Base-by-base conservation (phyloP, 2,797 vertebrate genomes). In the Otolemur crassicaudatus region DNA sequence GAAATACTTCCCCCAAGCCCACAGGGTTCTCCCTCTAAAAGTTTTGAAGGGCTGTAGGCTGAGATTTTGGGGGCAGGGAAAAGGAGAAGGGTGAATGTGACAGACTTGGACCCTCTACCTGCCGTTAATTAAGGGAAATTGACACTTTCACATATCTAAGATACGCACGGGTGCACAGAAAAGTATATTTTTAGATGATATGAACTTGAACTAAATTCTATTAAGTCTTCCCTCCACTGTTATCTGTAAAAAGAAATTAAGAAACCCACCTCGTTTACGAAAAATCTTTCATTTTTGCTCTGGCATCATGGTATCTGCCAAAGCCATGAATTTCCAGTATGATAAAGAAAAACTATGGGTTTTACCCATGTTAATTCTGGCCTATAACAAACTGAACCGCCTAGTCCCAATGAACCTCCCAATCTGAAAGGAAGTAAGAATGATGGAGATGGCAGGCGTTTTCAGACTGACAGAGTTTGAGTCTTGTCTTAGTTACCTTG, bases 1-100 rank as follows among this genome's bases (percentile, higher is more conserved):
- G 70, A 91, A 94, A 84, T 89, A 90, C 95, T 70, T 79, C 92
- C 95, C 34, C 2, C 20, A 94, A 95, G 95, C 97, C 96, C 73
- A 72, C n/a, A 73, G n/a, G 0, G 10, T 20, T 88, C 61, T 60
- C 83, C 58, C n/a, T 94, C 10, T 53, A 69, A 90, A 91, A 12
- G 49, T 60, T 89, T 29, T 53, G 72, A 79, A 63, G 82, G 72
- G 14, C 20, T 63, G 20, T 37, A 13, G 10, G 63, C 20, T n/a
- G 61, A 31, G 46, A 63, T 86, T 7, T 93, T 67, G 60, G 31
- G 17, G n/a, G 29, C 76, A 13, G 10, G 60, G 34, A 86, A 43
- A 31, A 73, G 58, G 79, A 94, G 40, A 46, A 20, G 16, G 81
- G 79, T 83, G 34, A 29, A 67, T 58, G 43, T 88, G 93, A 67